Evolutionary conservation across 2,113 vertebrate genomes (phyloP).

Genomic region (Notothenia rossii): DNA sequence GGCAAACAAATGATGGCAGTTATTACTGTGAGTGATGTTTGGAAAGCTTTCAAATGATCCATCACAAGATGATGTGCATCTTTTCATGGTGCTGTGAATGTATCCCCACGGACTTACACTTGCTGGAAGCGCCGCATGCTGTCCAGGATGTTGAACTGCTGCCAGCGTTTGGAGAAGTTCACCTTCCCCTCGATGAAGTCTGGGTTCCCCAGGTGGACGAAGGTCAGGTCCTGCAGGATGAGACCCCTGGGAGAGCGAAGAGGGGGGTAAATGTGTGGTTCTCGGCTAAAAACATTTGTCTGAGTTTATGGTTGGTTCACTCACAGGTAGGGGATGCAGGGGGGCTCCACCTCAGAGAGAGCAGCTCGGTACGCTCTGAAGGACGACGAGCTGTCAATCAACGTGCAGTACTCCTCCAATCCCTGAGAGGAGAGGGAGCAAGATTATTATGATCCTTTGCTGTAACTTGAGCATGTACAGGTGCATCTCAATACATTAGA

Average conservation of each 20-base stretch:
- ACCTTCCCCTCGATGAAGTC: slow-evolving; percentile 97
- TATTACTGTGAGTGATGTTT: slow-evolving; percentile 26
- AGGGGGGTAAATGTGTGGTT: not conserved
- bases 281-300: no score
- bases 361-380: slow-evolving; percentile 97
- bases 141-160: slow-evolving; percentile 99
- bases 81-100: not conserved
- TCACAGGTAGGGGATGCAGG: slow-evolving; percentile 98
- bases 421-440: slow-evolving; percentile 78
- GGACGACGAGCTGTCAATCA: slow-evolving; percentile 99
- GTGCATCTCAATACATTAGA: no score
- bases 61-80: not conserved
- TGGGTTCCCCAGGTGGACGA: slow-evolving; percentile 97
- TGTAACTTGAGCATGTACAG: not conserved
- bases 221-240: slow-evolving; percentile 98
- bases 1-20: slow-evolving; percentile 19
- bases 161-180: slow-evolving; percentile 99
- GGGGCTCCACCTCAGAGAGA: slow-evolving; percentile 96
- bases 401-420: slow-evolving; percentile 96
- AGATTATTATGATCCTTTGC: not conserved
- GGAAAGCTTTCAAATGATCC: slow-evolving; percentile 5
- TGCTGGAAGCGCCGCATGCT: slow-evolving; percentile 99
- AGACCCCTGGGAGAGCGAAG: slow-evolving; percentile 86
- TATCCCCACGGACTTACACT: slow-evolving; percentile 86
- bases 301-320: slow-evolving; percentile 48